Conservation (phyloP, 2,113 vertebrate species). For the Gila orcuttii region DNA sequence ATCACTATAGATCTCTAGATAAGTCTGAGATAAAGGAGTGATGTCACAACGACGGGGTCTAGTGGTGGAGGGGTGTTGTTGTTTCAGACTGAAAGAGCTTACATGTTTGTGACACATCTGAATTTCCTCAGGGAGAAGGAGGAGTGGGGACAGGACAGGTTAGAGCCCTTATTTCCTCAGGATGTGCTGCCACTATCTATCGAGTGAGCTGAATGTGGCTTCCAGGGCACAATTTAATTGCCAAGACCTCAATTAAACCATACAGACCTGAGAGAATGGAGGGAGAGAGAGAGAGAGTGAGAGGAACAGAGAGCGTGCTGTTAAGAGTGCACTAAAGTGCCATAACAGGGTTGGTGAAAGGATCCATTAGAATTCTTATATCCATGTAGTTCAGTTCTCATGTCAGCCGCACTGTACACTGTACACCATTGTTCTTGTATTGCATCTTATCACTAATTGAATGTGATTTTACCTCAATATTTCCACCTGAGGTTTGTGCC, state of each 20-base stretch:
- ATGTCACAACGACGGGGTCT: not conserved
- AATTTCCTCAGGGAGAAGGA: constrained; percentile 22
- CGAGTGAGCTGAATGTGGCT: constrained; percentile 39
- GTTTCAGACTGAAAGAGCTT: not conserved
- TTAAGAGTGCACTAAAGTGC: constrained; percentile 19
- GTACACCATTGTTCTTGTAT: not conserved
- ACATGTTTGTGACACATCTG: constrained; percentile 22
- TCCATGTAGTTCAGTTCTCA: constrained; percentile 37
- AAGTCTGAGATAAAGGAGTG: not conserved
- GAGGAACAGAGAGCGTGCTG: constrained; percentile 28
- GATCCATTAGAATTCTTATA: constrained; percentile 33
- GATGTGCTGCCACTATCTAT: constrained; percentile 35
- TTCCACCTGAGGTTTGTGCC: constrained; percentile 1
- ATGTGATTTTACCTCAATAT: constrained; percentile 8
- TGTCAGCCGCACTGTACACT: constrained; percentile 3
- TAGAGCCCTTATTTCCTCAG: constrained; percentile 27
- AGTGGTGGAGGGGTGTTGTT: not conserved
- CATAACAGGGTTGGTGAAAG: constrained; percentile 18
- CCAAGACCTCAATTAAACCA: constrained; percentile 55
- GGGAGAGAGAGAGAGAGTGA: constrained; percentile 11
- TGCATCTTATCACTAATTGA: constrained; percentile 19
- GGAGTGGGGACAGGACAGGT: not conserved
- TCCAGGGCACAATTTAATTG: constrained; percentile 52
- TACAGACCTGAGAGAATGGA: constrained; percentile 38
- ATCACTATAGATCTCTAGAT: constrained; percentile 8